A percentile compares a stretch with the other conserved stretches of the same genome.
phyloP scores from a whole-genome alignment of 1,140 invertebrate species.

The Amyelois transitella region DNA sequence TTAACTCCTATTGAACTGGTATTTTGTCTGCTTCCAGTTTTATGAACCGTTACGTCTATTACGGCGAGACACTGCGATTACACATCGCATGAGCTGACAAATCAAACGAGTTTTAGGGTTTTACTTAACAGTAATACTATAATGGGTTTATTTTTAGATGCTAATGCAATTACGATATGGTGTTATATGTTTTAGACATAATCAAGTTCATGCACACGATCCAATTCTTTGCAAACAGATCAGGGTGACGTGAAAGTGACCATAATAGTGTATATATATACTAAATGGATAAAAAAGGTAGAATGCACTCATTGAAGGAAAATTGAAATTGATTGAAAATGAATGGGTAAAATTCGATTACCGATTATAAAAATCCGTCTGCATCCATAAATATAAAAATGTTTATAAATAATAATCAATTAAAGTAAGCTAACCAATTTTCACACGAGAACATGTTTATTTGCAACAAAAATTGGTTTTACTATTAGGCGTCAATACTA shows the following conservation, averaged over 20 bases:
- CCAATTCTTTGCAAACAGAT: neutral
- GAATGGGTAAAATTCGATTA: too few species aligned
- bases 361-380: too few species aligned
- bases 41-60: neutral
- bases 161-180: neutral
- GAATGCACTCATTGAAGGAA: too few species aligned
- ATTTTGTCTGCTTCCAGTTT: neutral
- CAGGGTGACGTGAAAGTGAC: too few species aligned
- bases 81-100: neutral
- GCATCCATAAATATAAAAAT: too few species aligned
- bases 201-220: neutral
- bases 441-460: neutral
- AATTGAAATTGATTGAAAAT: too few species aligned
- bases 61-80: neutral
- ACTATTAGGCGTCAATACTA: too few species aligned
- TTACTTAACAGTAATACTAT: too few species aligned
- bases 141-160: neutral
- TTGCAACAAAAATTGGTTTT: neutral
- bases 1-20: neutral
- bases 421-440: too few species aligned
- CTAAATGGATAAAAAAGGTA: too few species aligned
- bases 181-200: neutral
- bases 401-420: neutral
- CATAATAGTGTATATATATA: too few species aligned
- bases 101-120: neutral